These are phyloP conservation scores for Pollenia griseotomentosa DNA, from an alignment of 2,888 invertebrate species.

Conservation along the genomic window DNA sequence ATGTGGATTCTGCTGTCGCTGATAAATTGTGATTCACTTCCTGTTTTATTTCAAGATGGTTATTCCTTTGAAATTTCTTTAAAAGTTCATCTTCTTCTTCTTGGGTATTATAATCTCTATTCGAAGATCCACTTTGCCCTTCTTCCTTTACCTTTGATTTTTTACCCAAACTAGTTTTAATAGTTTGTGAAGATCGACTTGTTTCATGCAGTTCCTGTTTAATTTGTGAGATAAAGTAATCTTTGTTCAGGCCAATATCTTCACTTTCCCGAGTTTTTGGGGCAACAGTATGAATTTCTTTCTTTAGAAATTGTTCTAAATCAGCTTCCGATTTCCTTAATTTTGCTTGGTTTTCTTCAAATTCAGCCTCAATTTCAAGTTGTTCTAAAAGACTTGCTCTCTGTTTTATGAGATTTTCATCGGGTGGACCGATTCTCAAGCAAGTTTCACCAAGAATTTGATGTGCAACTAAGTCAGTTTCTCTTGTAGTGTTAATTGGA, in stretches of 20 bases:
- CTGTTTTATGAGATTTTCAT: constrained; percentile 11
- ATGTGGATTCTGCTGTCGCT: not conserved
- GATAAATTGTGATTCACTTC: not conserved
- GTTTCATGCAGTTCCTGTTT: constrained; percentile 23
- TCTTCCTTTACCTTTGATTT: constrained; percentile 34
- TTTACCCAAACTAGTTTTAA: constrained; percentile 46
- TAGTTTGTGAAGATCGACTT: constrained; percentile 39
- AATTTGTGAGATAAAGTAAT: constrained; percentile 14
- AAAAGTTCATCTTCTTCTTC: not conserved
- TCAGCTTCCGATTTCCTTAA: not conserved
- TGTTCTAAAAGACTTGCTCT: constrained; percentile 36
- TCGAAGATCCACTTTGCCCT: not conserved
- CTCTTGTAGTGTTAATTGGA: not conserved
- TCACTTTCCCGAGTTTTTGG: not conserved
- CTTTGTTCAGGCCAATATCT: not conserved
- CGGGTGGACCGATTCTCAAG: constrained; percentile 16
- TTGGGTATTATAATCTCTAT: not conserved
- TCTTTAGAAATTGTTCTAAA: constrained; percentile 21
- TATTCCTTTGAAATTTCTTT: not conserved
- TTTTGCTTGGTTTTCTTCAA: constrained; percentile 41
- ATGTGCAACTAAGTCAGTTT: not conserved
- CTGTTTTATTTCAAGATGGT: not conserved
- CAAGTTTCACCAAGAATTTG: not conserved
- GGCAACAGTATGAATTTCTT: constrained; percentile 1
- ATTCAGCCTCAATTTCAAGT: constrained; percentile 65